Conservation (phyloP, 2,113 vertebrate genomes). For the Psephotus haematonotus region DNA sequence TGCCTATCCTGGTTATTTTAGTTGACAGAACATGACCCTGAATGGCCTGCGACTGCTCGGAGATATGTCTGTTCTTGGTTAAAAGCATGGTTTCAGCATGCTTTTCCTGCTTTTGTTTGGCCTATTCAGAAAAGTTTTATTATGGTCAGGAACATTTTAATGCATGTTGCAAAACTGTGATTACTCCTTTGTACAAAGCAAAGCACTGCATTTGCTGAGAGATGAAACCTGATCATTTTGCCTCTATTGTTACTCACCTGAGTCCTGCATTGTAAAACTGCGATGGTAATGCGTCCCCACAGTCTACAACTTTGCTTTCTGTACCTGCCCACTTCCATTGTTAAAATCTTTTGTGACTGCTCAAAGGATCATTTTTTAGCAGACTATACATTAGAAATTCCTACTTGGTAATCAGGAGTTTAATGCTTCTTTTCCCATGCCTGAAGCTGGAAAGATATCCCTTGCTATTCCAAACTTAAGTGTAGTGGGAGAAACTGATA, state of each 20-base stretch:
- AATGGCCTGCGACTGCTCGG: neutral
- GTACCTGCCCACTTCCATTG: neutral
- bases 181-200: neutral
- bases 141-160: neutral
- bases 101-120: neutral
- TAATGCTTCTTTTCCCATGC: neutral
- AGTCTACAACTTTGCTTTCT: neutral
- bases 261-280: neutral
- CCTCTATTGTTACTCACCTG: neutral
- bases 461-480: neutral
- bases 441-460: neutral
- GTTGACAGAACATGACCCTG: neutral
- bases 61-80: neutral
- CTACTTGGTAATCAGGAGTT: neutral
- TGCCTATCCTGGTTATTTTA: neutral
- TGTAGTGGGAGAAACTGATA: neutral
- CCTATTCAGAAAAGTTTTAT: neutral
- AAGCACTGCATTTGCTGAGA: neutral
- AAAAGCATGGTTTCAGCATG: neutral
- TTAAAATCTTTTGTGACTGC: neutral
- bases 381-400: neutral
- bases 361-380: neutral
- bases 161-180: neutral
- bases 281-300: neutral
- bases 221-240: neutral